phyloP scores from a whole-genome alignment of 2,113 vertebrate species.

The Muntiacus muntjak region DNA sequence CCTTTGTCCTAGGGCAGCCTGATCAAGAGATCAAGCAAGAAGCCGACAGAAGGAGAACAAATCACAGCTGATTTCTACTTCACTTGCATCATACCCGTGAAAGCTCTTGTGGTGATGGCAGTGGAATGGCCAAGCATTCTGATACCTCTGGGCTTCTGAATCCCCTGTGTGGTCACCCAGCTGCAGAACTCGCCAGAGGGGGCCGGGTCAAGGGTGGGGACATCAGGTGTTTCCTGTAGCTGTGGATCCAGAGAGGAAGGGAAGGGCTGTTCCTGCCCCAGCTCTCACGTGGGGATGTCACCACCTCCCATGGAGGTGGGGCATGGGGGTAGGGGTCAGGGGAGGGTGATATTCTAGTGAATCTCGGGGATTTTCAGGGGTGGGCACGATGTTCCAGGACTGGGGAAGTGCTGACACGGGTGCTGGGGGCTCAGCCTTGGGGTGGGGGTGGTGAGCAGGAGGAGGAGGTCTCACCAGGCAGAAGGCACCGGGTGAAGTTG shows the following conservation, averaged over 20 bases:
- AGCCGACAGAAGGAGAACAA: neutral
- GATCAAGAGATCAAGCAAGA: neutral
- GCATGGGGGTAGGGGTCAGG: neutral
- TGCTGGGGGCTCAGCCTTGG: neutral
- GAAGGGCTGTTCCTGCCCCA: neutral
- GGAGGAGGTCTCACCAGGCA: neutral
- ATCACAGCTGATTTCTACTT: neutral
- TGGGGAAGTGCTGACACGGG: neutral
- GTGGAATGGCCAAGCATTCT: neutral
- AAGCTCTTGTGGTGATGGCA: neutral
- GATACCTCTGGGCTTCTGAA: neutral
- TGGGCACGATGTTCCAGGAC: neutral
- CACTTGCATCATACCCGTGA: neutral
- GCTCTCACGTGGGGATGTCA: neutral
- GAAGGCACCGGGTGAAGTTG: neutral
- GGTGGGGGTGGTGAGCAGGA: fast-evolving
- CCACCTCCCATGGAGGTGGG: neutral
- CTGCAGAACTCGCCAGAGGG: neutral
- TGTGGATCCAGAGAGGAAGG: neutral
- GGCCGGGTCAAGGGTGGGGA: neutral
- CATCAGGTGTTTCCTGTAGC: neutral
- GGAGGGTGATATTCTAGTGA: too few relatives aligned
- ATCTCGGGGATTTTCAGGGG: neutral
- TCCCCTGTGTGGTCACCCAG: neutral
- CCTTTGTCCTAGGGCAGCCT: too few relatives aligned